Evolutionary conservation across 2,888 invertebrate genomes (phyloP), one percentile per base, ranked within the genome.

Genomic region (Agrilus biguttatus): DNA sequence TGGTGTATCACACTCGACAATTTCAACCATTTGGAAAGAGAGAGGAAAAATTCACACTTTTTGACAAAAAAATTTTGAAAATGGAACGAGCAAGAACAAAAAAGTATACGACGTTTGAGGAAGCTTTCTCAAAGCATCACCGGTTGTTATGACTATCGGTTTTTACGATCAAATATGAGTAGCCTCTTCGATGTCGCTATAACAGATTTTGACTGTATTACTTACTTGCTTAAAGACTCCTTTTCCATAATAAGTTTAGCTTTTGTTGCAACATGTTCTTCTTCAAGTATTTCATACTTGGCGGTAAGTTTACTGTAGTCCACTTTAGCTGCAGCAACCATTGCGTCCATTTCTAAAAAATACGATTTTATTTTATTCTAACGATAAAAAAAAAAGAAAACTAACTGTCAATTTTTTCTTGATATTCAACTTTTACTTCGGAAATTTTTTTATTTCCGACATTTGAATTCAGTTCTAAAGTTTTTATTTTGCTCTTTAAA

Each of bases 231-330:
- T 12, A 87, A 69, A 53, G 78, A 76, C 66, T 88, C 83, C 57
- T 86, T 90, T 60, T 90, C 86, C 43, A 80, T 81, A 5, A 83
- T 83, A 4, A 88, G 67, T 59, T 85, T 79, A 7, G 86, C 82
- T 65, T 87, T 88, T 47, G 83, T 82, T 0, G 85, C 76, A 1
- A 88, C 83, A 52, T 86, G 85, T 56, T 89, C 88, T 60, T 89
- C 88, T 59, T 85, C 83, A 33, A 91, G 65, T 47, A 82, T 74
- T 62, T 88, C 89, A 65, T 87, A 88, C 62, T 85, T 87, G 14
- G 77, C 73, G 28, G 84, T 87, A 42, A 91, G 68, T 53, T 86
- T 85, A 39, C 83, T 81, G 58, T 83, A 83, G 50, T 85, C 83
- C 49, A 80, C 78, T 49, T 75, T 77, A 58, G 83, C 82, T 39